Evolutionary conservation across 2,113 vertebrate genomes (phyloP).

Genomic region (Lethenteron reissneri): DNA sequence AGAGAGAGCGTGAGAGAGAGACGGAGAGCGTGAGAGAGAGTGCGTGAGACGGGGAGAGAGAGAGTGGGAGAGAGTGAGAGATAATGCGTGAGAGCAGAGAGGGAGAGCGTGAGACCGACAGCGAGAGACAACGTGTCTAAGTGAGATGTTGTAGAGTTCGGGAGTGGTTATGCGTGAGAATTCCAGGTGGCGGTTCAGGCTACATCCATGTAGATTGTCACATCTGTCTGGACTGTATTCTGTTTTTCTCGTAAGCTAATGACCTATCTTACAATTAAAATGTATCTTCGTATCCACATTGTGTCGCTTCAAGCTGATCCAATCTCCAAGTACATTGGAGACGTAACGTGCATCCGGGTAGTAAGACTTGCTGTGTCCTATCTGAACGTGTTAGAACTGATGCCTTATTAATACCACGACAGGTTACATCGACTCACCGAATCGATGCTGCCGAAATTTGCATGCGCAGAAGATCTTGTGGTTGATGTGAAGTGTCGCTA

Average conservation of each 20-base stretch:
- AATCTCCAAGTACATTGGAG: not conserved
- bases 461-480: not conserved
- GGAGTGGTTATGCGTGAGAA: not conserved
- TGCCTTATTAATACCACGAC: not conserved
- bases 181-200: not conserved
- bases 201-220: too few relatives aligned
- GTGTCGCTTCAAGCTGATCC: not conserved
- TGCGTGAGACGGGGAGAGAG: not conserved
- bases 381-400: not conserved
- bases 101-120: not conserved
- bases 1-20: too few relatives aligned
- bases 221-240: not conserved
- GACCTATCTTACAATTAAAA: not conserved
- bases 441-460: not conserved
- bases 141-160: not conserved
- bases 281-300: not conserved
- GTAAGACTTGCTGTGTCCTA: not conserved
- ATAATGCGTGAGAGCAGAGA: not conserved
- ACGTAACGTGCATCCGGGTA: not conserved
- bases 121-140: accelerated
- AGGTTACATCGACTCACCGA: not conserved
- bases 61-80: not conserved
- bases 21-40: too few relatives aligned
- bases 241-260: not conserved
- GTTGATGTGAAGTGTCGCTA: not conserved